Base-by-base conservation (phyloP, 2,797 vertebrate species). In the Gobio occitaniae region DNA sequence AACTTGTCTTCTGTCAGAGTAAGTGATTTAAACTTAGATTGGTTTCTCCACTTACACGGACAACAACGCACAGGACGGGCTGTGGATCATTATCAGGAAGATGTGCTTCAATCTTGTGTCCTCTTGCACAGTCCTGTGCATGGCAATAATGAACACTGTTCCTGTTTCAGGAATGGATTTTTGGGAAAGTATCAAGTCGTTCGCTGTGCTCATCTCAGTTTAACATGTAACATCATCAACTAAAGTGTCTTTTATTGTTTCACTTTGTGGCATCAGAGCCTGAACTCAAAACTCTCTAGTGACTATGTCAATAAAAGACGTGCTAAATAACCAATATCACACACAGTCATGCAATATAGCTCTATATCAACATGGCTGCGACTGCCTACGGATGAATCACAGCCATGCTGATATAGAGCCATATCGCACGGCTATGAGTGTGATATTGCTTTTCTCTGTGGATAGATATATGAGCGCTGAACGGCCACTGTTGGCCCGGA, bases 31-130 rank as follows among this genome's bases (percentile, higher is more conserved):
- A n/a, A 66, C 61, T 38, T 82, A n/a, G 44, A 75, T 66, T 32
- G 29, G 15, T 77, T 75, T 68, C 59, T 83, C 61, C 32, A 38
- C 61, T 69, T 65, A 32, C n/a, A 59, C 1, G 1, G 68, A 71
- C 80, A 82, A 82, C 80, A 82, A 29, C 38, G 38, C 59, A 63
- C 59, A 52, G 59, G 59, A 76, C n/a, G 65, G 82, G 21, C 41
- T 66, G 71, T 83, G 72, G 71, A 77, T 77, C 61, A n/a, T 63
- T 44, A 54, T 76, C 82, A 41, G 61, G 71, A 76, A 66, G 44
- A 77, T 29, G 47, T n/a, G 61, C 19, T 77, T 77, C 56, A 56
- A 84, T 78, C 82, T 47, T 10, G 6, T 69, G 63, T 44, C n/a
- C 74, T 79, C 44, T 79, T 12, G 41, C 21, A 32, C 15, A 17